Evolutionary conservation across 2,113 vertebrate species (phyloP), one percentile per base, ranked within the genome.

Genomic region (Pterocles burchelli): DNA sequence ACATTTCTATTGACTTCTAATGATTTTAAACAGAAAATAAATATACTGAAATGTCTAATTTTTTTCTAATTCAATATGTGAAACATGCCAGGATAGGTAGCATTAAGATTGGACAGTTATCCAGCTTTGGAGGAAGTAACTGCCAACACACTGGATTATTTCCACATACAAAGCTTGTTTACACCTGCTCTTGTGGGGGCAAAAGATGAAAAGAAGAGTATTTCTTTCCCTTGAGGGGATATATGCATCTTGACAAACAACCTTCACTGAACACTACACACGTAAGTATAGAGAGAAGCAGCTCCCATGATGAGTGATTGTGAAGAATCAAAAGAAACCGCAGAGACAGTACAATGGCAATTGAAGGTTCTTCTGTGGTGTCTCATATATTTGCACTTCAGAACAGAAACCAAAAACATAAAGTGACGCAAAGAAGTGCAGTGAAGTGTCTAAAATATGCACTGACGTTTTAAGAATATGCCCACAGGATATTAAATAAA

Each of bases 401-500:
- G 63, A 94, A 83, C 68, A 92, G 90, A 92, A 92, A 86, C n/a
- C 28, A 22, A 91, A 94, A 88, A 46, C 93, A 85, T 76, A 75
- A 95, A 93, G 85, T 94, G 93, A 93, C 3, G 43, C 89, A 93
- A 65, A 93, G 70, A 93, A 94, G 66, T 86, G 67, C 86, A 89
- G 45, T 70, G 74, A 91, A 96, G 75, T 78, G 75, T 84, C 92
- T 92, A 91, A 95, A 95, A 95, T 94, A 81, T 85, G 79, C 79
- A 66, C 57, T 95, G 96, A 95, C 2, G 21, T 94, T 95, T 92
- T 78, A 91, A 82, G 82, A 88, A 72, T 90, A 78, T 93, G 89
- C 66, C 61, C 55, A 85, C 45, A 72, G 95, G 96, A 96, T 97
- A 95, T 92, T 92, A 93, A 95, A 29, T 91, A 84, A 82, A 82